A percentile compares a stretch with the other conserved stretches of the same genome.
Conservation (phyloP, 2,113 vertebrate genomes). For the Sciurus niger region DNA sequence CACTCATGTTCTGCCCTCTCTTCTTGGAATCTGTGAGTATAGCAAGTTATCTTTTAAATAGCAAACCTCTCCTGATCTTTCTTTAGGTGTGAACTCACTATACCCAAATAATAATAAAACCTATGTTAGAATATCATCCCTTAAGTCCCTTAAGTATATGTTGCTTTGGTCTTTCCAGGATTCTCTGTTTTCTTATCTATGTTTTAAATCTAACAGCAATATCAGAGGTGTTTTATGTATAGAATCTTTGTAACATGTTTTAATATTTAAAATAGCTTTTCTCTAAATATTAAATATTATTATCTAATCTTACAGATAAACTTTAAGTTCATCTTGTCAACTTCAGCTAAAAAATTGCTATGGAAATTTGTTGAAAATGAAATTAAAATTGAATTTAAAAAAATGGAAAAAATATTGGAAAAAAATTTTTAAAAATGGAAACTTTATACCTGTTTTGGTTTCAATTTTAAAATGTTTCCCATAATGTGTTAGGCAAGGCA, state of each 20-base stretch:
- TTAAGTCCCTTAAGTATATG: neutral
- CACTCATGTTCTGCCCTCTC: neutral
- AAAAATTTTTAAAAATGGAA: neutral
- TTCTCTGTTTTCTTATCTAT: neutral
- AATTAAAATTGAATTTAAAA: neutral
- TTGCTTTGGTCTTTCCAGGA: neutral
- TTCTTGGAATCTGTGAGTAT: neutral
- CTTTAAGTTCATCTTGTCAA: neutral
- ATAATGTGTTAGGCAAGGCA: too few relatives aligned
- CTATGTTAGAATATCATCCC: neutral
- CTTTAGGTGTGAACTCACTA: too few relatives aligned
- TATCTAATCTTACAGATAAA: neutral
- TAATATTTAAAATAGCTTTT: neutral
- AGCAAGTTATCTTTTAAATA: neutral
- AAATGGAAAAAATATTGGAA: neutral
- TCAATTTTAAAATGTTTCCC: too few relatives aligned
- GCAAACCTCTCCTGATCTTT: neutral
- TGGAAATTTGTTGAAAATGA: neutral
- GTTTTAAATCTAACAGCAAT: neutral
- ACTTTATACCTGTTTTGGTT: neutral
- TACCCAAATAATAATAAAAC: neutral
- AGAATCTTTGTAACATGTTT: neutral
- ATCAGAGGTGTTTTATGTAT: neutral
- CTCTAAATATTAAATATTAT: neutral
- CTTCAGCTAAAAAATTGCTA: neutral